These are phyloP conservation scores for Megalops atlanticus DNA, from an alignment of 2,113 vertebrate species.

Conservation along the genomic window DNA sequence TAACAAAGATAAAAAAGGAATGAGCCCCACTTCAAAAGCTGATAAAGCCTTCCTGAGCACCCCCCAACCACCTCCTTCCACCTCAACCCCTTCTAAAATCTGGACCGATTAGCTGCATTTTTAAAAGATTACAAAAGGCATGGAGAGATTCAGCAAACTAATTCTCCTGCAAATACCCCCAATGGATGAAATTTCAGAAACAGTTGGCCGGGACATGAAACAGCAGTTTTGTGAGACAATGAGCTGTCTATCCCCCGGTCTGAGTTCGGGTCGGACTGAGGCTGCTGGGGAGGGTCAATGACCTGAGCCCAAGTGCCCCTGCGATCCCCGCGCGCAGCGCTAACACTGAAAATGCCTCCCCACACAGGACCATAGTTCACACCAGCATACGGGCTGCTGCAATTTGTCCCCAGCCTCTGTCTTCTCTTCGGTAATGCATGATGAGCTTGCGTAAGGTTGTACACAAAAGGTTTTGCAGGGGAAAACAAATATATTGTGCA, in stretches of 20 bases:
- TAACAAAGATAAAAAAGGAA: neutral
- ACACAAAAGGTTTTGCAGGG: no score
- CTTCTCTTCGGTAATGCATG: no score
- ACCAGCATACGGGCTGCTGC: neutral
- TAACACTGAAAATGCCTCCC: neutral
- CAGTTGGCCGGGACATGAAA: slow-evolving; percentile 5
- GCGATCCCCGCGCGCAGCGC: neutral
- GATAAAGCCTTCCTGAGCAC: no score
- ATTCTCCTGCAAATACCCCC: slow-evolving; percentile 8
- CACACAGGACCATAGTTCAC: neutral
- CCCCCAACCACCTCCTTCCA: neutral
- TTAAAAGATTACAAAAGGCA: slow-evolving; percentile 11
- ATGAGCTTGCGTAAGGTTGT: no score
- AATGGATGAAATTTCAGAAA: slow-evolving; percentile 7
- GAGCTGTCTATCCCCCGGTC: neutral
- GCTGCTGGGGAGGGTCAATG: neutral
- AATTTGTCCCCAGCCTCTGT: neutral
- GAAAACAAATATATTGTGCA: no score
- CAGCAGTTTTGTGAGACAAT: neutral
- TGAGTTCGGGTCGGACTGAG: neutral
- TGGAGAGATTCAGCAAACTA: slow-evolving; percentile 1
- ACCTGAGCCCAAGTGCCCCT: neutral
- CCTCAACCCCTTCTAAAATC: neutral
- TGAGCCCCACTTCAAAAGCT: neutral
- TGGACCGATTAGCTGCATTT: slow-evolving; percentile 6